Percentiles rank a stretch among this genome's conserved stretches.
phyloP scores from a whole-genome alignment of 2,113 vertebrate species.

The Halcyon malimbica region DNA sequence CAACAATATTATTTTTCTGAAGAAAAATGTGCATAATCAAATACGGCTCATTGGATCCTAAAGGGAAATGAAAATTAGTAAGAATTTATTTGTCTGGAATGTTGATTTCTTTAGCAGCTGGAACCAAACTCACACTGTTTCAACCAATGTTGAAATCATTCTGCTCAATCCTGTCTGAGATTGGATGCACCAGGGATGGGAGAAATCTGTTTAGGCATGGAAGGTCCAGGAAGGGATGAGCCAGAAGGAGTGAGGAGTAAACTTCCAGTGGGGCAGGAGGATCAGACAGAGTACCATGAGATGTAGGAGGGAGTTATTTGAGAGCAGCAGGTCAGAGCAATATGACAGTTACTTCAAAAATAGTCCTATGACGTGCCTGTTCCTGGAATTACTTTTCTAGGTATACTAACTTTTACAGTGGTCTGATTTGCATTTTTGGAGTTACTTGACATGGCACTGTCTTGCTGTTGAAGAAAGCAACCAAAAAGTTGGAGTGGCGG shows the following conservation, averaged over 20 bases:
- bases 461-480: not conserved
- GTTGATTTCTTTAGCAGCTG: slow-evolving; percentile 54
- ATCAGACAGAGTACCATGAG: not conserved
- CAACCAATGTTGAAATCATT: not conserved
- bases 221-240: not conserved
- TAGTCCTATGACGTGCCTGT: not conserved
- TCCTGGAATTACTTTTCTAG: not conserved
- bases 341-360: not conserved
- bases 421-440: not conserved
- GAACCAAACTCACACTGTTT: slow-evolving; percentile 7
- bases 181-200: not conserved
- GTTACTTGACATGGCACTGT: not conserved
- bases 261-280: not conserved
- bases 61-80: slow-evolving; percentile 63
- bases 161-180: not conserved
- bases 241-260: not conserved
- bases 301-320: not conserved
- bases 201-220: not conserved
- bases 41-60: slow-evolving; percentile 46
- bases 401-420: not conserved
- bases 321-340: not conserved
- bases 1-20: slow-evolving; percentile 63
- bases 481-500: not conserved
- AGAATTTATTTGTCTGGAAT: slow-evolving; percentile 62
- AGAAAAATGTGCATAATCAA: slow-evolving; percentile 65